Evolutionary conservation across 1,140 invertebrate genomes (phyloP), one percentile per base, ranked within the genome.

Genomic region (Tetramorium simillimum): DNA sequence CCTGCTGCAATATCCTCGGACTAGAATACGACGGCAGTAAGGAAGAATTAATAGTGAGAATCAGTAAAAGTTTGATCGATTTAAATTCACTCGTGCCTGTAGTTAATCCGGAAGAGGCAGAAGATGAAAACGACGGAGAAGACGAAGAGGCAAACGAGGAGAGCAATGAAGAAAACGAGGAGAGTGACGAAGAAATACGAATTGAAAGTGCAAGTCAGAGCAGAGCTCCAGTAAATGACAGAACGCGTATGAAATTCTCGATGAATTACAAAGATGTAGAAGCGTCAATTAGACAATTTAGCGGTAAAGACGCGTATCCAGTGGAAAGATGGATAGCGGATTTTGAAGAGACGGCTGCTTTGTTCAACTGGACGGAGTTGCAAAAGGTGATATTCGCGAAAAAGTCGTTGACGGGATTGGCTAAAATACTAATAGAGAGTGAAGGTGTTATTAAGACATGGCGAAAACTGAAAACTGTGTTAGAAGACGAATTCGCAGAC

Each of bases 361-460:
- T 92, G 0, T 87, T 93, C 56, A 62, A 69, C 1, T 93, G 92
- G 92, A 81, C 87, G 18, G 84, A n/a, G 6, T 4, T 53, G 6
- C 16, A 53, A n/a, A 92, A 90, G 46, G 78, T 92, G 14, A 78
- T 92, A 18, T 94, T 92, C 86, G 91, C 91, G 3, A 93, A 93
- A 85, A 93, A 92, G 76, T 90, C 89, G 7, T 62, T 93, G 10
- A 80, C 14, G 1, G 93, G 92, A 18, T n/a, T 92, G 18, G 92
- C 92, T 2, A 90, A 91, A 78, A 21, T 93, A 10, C 91, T 92
- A 76, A 65, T 93, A 10, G 77, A 93, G 78, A 60, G 89, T 40
- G 92, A 94, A 82, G 67, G 56, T 9, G 82, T 78, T 3, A 84
- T 92, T n/a, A 91, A 60, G 21, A 85, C 89, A 14, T 93, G 92